Evolutionary conservation across 1,140 invertebrate genomes (phyloP).

Genomic region (Pseudomyrmex sp.): DNA sequence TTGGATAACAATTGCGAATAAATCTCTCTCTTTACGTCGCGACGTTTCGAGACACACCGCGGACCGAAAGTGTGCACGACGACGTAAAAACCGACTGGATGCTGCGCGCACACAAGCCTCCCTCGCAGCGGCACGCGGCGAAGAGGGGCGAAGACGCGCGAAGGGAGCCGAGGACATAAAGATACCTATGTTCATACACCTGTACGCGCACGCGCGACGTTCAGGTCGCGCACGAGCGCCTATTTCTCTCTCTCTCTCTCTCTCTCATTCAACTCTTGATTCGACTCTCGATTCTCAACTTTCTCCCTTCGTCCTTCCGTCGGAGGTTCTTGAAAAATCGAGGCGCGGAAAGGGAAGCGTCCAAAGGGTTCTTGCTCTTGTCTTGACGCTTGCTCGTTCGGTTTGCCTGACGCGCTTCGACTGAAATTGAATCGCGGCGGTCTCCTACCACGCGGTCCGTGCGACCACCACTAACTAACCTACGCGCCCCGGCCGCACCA

Average conservation of each 20-base stretch:
- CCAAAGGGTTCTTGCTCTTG: constrained; percentile 39
- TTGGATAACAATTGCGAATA: neutral
- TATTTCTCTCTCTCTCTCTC: neutral
- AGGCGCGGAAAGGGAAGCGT: constrained; percentile 55
- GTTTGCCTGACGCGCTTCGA: constrained; percentile 80
- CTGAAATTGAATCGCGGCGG: constrained; percentile 79
- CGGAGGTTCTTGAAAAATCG: constrained; percentile 52
- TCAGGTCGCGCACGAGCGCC: neutral
- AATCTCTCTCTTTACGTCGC: neutral
- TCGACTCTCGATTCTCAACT: neutral
- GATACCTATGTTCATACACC: constrained; percentile 20
- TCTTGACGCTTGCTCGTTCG: constrained; percentile 61
- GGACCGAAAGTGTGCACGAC: constrained; percentile 58
- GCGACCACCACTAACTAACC: constrained; percentile 65
- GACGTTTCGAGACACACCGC: neutral
- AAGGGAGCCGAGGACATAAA: neutral
- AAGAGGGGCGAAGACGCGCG: constrained; percentile 1
- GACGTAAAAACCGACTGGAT: constrained; percentile 68
- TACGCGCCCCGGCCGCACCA: constrained; percentile 36
- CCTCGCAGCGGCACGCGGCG: neutral
- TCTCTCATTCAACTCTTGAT: neutral
- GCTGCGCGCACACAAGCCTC: constrained; percentile 29
- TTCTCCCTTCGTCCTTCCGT: neutral
- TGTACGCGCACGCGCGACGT: neutral
- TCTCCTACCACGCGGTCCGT: constrained; percentile 72